Percentiles rank a stretch among this genome's conserved stretches.
Evolutionary conservation across 2,797 vertebrate genomes (phyloP).

Genomic region (Anguilla anguilla): DNA sequence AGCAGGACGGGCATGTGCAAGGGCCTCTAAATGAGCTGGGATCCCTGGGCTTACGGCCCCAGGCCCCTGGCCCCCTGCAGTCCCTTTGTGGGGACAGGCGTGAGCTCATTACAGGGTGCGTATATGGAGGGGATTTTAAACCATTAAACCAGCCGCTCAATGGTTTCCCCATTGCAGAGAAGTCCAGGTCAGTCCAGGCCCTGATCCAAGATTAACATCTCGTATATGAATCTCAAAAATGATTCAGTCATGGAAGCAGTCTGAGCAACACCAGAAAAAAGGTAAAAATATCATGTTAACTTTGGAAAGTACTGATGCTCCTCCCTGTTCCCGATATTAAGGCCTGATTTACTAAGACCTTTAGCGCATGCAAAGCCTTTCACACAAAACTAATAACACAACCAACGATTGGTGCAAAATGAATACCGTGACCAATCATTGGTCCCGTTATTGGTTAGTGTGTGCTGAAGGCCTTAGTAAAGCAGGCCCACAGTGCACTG

Average conservation of each 20-base stretch:
- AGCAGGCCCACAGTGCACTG: not conserved
- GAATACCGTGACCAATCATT: too few species aligned
- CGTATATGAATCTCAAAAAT: not conserved
- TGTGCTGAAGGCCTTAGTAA: too few species aligned
- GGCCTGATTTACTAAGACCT: not conserved
- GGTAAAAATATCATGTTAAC: not conserved
- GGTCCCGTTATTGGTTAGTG: too few species aligned
- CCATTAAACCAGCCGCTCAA: too few species aligned
- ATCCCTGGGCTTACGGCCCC: not conserved
- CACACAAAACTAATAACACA: too few species aligned
- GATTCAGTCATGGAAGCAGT: not conserved
- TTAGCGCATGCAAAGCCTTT: too few species aligned
- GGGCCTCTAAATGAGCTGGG: not conserved
- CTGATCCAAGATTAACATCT: not conserved
- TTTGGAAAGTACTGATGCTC: not conserved
- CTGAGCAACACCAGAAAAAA: not conserved
- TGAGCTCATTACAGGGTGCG: conserved; percentile 38
- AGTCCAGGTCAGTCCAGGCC: not conserved
- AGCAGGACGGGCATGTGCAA: too few species aligned
- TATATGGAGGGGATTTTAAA: too few species aligned
- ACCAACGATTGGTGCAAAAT: too few species aligned
- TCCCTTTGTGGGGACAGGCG: not conserved
- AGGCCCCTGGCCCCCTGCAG: not conserved
- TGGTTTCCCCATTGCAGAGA: too few species aligned
- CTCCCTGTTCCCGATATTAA: not conserved